Conservation (phyloP, 2,113 vertebrate genomes). For the Plotosus lineatus region DNA sequence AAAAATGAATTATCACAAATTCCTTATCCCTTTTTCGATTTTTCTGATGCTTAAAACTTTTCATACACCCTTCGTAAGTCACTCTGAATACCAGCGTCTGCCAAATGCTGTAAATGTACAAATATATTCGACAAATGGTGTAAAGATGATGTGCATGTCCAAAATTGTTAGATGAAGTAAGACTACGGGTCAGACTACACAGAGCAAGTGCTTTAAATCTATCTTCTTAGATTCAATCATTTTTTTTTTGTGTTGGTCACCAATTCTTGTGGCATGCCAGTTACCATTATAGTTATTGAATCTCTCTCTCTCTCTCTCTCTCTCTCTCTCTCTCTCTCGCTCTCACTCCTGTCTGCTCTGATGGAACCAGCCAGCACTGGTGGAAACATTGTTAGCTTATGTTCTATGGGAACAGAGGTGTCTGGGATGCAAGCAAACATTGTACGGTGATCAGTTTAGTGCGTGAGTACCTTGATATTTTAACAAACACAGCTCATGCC, state of each 20-base stretch:
- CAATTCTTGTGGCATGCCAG: not conserved
- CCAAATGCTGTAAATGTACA: too few species aligned
- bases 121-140: too few species aligned
- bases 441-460: not conserved
- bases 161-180: not conserved
- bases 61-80: too few species aligned
- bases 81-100: too few species aligned
- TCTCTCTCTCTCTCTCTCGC: too few species aligned
- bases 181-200: not conserved
- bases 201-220: not conserved
- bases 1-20: too few species aligned
- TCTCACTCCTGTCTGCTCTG: not conserved
- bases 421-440: not conserved
- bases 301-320: too few species aligned
- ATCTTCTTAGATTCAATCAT: not conserved
- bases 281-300: not conserved
- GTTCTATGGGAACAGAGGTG: not conserved
- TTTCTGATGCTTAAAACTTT: too few species aligned
- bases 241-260: too few species aligned
- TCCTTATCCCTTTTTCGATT: too few species aligned
- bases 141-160: too few species aligned
- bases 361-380: not conserved
- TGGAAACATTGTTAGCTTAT: too few species aligned
- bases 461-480: not conserved
- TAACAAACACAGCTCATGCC: not conserved